phyloP scores from a whole-genome alignment of 2,797 vertebrate species.

The Mormyrops attenuatus region DNA sequence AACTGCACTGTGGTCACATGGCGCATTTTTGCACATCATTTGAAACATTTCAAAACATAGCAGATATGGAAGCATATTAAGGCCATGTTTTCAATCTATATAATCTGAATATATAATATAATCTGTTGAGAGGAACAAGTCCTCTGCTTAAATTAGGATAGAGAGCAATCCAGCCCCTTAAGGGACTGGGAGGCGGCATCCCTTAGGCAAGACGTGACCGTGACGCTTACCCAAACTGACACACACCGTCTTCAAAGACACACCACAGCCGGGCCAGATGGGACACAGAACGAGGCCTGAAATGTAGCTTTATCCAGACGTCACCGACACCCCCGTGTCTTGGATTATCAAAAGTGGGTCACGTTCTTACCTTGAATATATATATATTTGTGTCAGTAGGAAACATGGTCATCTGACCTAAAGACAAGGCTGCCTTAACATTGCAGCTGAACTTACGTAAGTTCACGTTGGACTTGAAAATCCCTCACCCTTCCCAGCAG shows the following conservation, averaged over 20 bases:
- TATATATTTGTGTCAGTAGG: neutral
- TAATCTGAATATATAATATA: neutral
- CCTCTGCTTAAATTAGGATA: neutral
- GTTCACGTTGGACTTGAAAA: neutral
- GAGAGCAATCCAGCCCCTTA: neutral
- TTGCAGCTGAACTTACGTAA: neutral
- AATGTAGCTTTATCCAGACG: neutral
- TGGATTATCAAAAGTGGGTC: constrained; percentile 1
- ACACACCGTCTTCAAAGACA: neutral
- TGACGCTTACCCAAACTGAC: neutral
- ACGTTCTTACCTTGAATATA: neutral
- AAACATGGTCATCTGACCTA: neutral
- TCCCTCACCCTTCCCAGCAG: neutral
- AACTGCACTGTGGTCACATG: neutral
- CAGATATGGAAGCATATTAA: neutral
- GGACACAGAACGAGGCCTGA: neutral
- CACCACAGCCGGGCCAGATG: neutral
- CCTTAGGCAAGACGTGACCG: neutral
- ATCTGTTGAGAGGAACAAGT: neutral
- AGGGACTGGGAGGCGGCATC: neutral
- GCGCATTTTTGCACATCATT: neutral
- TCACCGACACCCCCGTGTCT: neutral
- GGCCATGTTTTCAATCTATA: neutral
- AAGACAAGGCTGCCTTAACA: too few species aligned
- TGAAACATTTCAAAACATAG: constrained; percentile 1